A percentile compares a stretch with the other conserved stretches of the same genome.
phyloP scores from a whole-genome alignment of 2,113 vertebrate species.

The Noturus placidus region DNA sequence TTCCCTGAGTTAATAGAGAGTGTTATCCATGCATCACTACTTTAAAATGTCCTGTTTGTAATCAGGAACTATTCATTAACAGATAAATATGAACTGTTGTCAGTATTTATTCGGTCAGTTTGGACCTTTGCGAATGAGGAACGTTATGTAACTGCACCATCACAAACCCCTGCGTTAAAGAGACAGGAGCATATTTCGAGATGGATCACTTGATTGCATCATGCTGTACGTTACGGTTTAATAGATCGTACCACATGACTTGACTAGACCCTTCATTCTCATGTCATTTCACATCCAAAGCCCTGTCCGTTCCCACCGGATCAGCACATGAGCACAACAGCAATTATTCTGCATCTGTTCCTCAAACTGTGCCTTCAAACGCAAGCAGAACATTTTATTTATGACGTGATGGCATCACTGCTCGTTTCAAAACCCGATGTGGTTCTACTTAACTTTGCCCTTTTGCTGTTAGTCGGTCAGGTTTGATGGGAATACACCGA shows the following conservation, averaged over 20 bases:
- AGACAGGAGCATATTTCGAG: background rate
- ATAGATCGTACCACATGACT: background rate
- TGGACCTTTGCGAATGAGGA: background rate
- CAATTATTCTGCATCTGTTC: constrained; percentile 35
- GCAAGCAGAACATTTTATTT: constrained; percentile 37
- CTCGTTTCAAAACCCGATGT: constrained; percentile 19
- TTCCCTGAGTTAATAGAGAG: too few species aligned
- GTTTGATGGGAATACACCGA: constrained; percentile 16
- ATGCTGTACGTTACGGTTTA: background rate
- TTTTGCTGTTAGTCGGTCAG: constrained; percentile 24
- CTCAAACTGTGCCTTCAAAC: constrained; percentile 31
- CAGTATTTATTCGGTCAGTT: background rate
- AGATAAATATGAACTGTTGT: too few species aligned
- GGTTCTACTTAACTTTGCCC: constrained; percentile 41
- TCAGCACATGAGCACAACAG: constrained; percentile 19
- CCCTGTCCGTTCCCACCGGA: background rate
- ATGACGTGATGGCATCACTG: constrained; percentile 35
- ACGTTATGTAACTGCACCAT: background rate
- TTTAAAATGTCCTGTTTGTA: background rate
- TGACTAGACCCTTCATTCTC: background rate
- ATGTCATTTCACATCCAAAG: constrained; percentile 12
- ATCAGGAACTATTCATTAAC: background rate
- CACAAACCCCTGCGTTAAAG: background rate
- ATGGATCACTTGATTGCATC: background rate
- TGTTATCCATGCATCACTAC: background rate